Percentiles rank a stretch among this genome's conserved stretches.
Conservation (phyloP, 2,888 invertebrate genomes). For the Tyria jacobaeae region DNA sequence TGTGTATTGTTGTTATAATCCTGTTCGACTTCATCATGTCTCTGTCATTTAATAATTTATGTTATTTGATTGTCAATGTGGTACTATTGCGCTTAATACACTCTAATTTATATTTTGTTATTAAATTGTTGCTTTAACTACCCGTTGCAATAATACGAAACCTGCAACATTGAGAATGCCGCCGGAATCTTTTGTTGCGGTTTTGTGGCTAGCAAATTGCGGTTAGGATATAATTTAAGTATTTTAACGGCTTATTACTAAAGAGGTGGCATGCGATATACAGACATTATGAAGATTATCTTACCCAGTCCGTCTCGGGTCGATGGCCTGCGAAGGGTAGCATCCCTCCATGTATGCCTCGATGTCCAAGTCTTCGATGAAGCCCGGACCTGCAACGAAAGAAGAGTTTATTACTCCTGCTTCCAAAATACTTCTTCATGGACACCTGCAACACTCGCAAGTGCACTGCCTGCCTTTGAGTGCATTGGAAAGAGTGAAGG, state of each 20-base stretch:
- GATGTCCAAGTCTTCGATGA: constrained; percentile 93
- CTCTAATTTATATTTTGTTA: too few species aligned
- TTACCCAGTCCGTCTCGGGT: constrained; percentile 78
- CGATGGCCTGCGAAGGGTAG: constrained; percentile 75
- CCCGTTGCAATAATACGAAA: too few species aligned
- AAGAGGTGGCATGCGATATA: not conserved
- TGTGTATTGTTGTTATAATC: too few species aligned
- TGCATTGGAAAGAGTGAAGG: too few species aligned
- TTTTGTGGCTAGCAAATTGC: not conserved
- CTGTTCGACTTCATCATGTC: too few species aligned
- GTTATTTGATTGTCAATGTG: too few species aligned
- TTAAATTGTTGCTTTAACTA: too few species aligned
- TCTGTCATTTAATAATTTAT: too few species aligned
- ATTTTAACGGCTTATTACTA: not conserved
- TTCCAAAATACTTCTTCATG: not conserved
- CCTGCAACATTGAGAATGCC: not conserved
- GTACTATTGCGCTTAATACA: too few species aligned
- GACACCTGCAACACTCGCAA: too few species aligned
- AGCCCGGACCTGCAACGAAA: constrained; percentile 90
- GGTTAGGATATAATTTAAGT: too few species aligned
- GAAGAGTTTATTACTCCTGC: not conserved
- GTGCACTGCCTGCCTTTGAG: too few species aligned
- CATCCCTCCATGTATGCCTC: constrained; percentile 91
- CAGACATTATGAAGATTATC: constrained; percentile 11
- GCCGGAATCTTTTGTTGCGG: not conserved